These are phyloP conservation scores for Epiperipatus broadwayi DNA, from an alignment of 2,888 invertebrate species.

Conservation along the genomic window DNA sequence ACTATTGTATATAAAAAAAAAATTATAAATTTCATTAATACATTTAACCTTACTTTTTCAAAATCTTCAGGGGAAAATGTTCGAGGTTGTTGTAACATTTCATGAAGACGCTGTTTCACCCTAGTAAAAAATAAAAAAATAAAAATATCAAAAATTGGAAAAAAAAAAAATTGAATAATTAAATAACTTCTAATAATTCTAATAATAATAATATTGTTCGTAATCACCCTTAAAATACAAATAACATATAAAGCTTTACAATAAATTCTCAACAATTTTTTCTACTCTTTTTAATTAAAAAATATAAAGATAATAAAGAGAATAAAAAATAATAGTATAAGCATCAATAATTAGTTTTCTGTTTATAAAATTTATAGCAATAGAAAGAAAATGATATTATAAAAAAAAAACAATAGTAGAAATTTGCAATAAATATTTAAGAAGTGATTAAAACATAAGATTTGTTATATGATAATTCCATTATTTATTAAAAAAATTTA, in stretches of 20 bases:
- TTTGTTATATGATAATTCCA: too few relatives aligned
- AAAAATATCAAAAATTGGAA: neutral
- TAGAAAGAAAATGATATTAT: too few relatives aligned
- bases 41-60: conserved; percentile 35
- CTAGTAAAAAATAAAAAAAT: conserved; percentile 34
- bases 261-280: neutral
- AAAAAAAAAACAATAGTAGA: too few relatives aligned
- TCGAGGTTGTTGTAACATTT: conserved; percentile 69
- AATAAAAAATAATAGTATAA: too few relatives aligned
- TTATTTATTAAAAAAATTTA: too few relatives aligned
- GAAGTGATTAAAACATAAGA: too few relatives aligned
- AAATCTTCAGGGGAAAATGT: conserved; percentile 68
- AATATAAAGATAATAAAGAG: too few relatives aligned
- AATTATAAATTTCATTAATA: neutral
- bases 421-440: too few relatives aligned
- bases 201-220: neutral
- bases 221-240: conserved; percentile 10
- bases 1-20: too few relatives aligned
- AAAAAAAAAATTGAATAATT: conserved; percentile 12
- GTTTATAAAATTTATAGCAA: too few relatives aligned
- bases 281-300: too few relatives aligned
- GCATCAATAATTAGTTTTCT: too few relatives aligned
- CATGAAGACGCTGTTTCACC: conserved; percentile 84
- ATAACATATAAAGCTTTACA: neutral
- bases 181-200: neutral